Evolutionary conservation across 2,113 vertebrate species (phyloP).

Genomic region (Corydoras sp.): DNA sequence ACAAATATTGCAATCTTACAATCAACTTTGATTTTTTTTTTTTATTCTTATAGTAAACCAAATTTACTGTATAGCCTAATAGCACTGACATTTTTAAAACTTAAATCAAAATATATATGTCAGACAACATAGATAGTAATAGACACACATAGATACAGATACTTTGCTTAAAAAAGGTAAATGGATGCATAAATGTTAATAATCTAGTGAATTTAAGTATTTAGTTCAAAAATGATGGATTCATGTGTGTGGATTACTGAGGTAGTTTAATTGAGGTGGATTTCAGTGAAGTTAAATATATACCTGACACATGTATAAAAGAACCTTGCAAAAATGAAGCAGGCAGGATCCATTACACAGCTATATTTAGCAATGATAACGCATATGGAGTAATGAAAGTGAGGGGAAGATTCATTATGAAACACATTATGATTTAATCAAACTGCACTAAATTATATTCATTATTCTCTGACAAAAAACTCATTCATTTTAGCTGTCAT

Average conservation of each 20-base stretch:
- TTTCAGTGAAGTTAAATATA: slow-evolving; percentile 60
- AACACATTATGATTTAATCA: slow-evolving; percentile 73
- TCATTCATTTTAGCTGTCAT: slow-evolving; percentile 52
- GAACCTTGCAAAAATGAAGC: slow-evolving; percentile 49
- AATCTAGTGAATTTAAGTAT: background rate
- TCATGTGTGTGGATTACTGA: slow-evolving; percentile 18
- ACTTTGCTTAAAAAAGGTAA: no score
- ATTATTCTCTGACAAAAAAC: slow-evolving; percentile 60
- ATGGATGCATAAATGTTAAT: background rate
- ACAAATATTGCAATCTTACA: no score
- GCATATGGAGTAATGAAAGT: slow-evolving; percentile 64
- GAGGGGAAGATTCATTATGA: slow-evolving; percentile 65
- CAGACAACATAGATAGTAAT: no score
- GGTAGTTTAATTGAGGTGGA: slow-evolving; percentile 49
- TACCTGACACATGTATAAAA: slow-evolving; percentile 59
- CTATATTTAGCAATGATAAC: slow-evolving; percentile 72
- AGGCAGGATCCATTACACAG: slow-evolving; percentile 68
- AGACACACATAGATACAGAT: no score
- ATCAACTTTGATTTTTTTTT: no score
- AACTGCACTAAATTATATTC: slow-evolving; percentile 60
- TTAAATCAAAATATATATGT: no score
- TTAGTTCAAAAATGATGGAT: background rate
- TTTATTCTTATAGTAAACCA: no score
- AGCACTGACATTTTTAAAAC: no score
- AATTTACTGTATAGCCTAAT: no score